Evolutionary conservation across 1,140 invertebrate genomes (phyloP).

Genomic region (Drosophila tropicalis): DNA sequence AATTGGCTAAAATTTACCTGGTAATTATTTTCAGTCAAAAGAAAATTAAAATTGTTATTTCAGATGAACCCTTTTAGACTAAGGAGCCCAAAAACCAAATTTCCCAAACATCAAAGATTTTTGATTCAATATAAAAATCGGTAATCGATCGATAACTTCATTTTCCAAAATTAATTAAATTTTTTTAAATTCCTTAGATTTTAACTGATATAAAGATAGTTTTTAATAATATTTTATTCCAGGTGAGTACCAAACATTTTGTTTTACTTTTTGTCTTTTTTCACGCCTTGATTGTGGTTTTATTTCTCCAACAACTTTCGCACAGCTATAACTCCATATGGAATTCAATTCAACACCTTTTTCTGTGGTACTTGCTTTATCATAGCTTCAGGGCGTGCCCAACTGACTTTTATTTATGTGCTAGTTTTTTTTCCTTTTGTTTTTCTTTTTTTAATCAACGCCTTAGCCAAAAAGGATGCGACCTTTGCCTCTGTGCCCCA

Average conservation of each 20-base stretch:
- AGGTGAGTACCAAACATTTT: not conserved
- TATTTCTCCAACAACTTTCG: not conserved
- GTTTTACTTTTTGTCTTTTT: not conserved
- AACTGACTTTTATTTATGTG: slow-evolving; percentile 46
- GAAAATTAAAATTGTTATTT: too few species aligned
- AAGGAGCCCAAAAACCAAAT: too few species aligned
- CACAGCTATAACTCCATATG: slow-evolving; percentile 2
- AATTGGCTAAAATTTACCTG: too few species aligned
- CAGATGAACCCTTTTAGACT: too few species aligned
- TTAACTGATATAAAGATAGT: too few species aligned
- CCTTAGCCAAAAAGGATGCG: slow-evolving; percentile 21
- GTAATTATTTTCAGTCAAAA: too few species aligned
- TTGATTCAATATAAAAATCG: too few species aligned
- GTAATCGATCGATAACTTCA: too few species aligned
- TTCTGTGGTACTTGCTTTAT: slow-evolving; percentile 23
- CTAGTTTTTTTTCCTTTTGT: slow-evolving; percentile 14
- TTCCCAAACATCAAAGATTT: too few species aligned
- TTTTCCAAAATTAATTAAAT: too few species aligned
- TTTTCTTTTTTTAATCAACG: slow-evolving; percentile 42
- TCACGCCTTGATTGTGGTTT: not conserved
- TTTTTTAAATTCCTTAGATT: too few species aligned
- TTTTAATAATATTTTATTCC: too few species aligned
- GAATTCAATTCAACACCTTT: slow-evolving; percentile 28
- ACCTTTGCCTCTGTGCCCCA: slow-evolving; percentile 13
- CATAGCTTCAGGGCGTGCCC: slow-evolving; percentile 21